Evolutionary conservation across 2,888 invertebrate genomes (phyloP).

Genomic region (Galeruca laticollis): DNA sequence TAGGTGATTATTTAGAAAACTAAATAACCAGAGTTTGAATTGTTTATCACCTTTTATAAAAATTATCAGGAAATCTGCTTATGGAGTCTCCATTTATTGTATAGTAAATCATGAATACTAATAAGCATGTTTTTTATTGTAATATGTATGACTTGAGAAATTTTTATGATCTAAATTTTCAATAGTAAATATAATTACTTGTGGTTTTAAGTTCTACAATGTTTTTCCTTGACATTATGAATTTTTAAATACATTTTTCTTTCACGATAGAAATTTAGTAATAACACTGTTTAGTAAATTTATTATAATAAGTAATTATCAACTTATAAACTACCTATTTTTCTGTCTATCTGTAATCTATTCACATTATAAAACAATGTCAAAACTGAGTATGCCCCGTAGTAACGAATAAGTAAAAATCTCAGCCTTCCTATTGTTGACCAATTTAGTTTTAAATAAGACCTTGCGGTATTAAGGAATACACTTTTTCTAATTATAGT

Average conservation of each 20-base stretch:
- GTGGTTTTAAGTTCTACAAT: not conserved
- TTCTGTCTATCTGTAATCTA: not conserved
- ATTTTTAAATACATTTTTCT: not conserved
- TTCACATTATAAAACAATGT: not conserved
- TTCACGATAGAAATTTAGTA: not conserved
- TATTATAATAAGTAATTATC: not conserved
- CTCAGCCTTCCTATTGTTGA: not conserved
- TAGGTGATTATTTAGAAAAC: too few species aligned
- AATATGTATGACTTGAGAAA: too few species aligned
- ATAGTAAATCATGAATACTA: too few species aligned
- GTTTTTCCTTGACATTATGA: not conserved
- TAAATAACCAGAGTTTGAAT: too few species aligned
- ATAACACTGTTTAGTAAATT: not conserved
- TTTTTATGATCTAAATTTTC: too few species aligned
- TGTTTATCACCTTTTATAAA: too few species aligned
- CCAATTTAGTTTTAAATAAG: not conserved
- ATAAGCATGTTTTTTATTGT: too few species aligned
- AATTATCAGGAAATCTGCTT: too few species aligned
- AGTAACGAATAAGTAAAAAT: not conserved
- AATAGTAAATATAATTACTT: too few species aligned
- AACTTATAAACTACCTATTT: not conserved
- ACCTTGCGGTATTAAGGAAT: not conserved
- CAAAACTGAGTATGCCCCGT: not conserved
- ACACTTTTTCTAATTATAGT: not conserved
- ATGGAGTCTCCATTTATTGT: too few species aligned